Conservation (phyloP, 2,113 vertebrate genomes). For the Anas platyrhynchos region DNA sequence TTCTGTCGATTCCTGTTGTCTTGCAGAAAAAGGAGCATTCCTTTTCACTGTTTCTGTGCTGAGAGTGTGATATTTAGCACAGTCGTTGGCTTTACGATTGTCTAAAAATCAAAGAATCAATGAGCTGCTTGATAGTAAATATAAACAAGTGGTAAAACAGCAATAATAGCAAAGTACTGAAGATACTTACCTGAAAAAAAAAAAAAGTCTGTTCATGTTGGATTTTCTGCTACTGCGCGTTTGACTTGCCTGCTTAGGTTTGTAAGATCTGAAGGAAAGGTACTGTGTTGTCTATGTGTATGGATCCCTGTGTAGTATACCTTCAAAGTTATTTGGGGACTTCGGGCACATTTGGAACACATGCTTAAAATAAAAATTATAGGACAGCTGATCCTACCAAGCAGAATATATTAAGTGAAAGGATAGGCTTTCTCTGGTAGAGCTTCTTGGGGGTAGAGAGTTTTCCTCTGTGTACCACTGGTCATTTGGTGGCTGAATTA, state of each 20-base stretch:
- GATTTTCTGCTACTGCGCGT: neutral
- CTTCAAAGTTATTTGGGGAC: neutral
- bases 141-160: neutral
- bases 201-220: neutral
- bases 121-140: neutral
- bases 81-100: neutral
- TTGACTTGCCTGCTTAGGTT: neutral
- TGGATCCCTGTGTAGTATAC: fast-evolving
- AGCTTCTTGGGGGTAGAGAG: neutral
- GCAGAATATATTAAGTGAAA: neutral
- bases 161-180: neutral
- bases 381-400: neutral
- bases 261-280: neutral
- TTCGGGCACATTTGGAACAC: neutral
- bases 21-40: neutral
- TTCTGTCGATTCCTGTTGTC: neutral
- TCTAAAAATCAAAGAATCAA: neutral
- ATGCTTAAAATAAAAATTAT: neutral
- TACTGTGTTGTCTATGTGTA: neutral
- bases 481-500: conserved; percentile 6
- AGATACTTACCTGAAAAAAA: neutral
- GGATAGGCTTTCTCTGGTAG: neutral
- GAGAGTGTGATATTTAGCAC: neutral
- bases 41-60: neutral
- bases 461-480: neutral